These are phyloP conservation scores for Globodera rostochiensis DNA, from an alignment of 1,140 invertebrate genomes.

Conservation along the genomic window DNA sequence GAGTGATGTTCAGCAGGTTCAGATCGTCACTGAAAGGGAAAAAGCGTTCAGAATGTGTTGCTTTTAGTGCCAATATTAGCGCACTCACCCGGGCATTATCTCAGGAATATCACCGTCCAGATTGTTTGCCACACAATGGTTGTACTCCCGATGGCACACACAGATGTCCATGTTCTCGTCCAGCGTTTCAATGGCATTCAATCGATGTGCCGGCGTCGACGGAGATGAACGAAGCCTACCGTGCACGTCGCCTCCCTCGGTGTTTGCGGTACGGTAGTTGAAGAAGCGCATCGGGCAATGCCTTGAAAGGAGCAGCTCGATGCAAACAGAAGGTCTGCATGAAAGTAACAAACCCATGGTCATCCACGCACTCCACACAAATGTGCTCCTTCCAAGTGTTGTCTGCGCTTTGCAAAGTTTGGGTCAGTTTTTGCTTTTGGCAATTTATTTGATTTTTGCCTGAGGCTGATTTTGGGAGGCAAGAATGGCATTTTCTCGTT, in stretches of 20 bases:
- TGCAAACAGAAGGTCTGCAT: too few relatives aligned
- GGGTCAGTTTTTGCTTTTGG: background rate
- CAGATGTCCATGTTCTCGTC: slow-evolving; percentile 41
- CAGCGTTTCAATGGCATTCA: slow-evolving; percentile 3
- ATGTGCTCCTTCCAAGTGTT: slow-evolving; percentile 63
- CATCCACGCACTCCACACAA: slow-evolving; percentile 55
- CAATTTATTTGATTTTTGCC: background rate
- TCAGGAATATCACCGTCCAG: slow-evolving; percentile 61
- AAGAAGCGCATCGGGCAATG: slow-evolving; percentile 64
- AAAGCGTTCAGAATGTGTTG: too few relatives aligned
- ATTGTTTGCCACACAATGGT: slow-evolving; percentile 59
- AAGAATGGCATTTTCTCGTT: background rate
- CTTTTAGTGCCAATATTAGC: too few relatives aligned
- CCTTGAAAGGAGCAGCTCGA: background rate
- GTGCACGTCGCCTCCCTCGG: background rate
- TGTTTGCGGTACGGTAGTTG: slow-evolving; percentile 34
- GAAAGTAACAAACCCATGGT: slow-evolving; percentile 32
- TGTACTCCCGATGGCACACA: slow-evolving; percentile 62
- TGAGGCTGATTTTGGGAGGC: background rate
- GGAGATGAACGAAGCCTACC: background rate
- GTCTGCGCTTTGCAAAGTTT: slow-evolving; percentile 47
- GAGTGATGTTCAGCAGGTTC: slow-evolving; percentile 12
- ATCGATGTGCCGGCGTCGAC: background rate
- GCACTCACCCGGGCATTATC: slow-evolving; percentile 45
- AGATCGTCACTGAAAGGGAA: background rate